Evolutionary conservation across 2,797 vertebrate species (phyloP), one percentile per base, ranked within the genome.

Genomic region (Sebastes oblongus): DNA sequence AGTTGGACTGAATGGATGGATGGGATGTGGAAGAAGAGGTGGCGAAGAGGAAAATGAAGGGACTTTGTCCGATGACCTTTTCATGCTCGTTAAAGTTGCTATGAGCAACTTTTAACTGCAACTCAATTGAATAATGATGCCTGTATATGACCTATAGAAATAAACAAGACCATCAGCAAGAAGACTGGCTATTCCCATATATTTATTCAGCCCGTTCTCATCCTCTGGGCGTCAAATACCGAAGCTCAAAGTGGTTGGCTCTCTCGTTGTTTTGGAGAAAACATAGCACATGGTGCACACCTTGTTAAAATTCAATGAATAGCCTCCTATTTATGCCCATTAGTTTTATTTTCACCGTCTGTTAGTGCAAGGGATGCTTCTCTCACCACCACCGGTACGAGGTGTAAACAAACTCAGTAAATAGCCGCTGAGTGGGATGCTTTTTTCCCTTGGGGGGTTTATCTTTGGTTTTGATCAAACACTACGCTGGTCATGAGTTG

Each of bases 401-500:
- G 65, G 29, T 34, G n/a, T 27, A 81, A 78, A 59, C 67, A 72
- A 46, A 52, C 29, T 69, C 5, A 3, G 8, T 4, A 54, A 80
- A 69, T 34, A 64, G 52, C 62, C 67, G 62, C 39, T 30, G 56
- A 77, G 62, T n/a, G 16, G 18, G 56, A 68, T 7, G 22, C 8
- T 10, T 29, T 59, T 7, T 29, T 59, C 20, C 64, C 36, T 14
- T 36, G 6, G 14, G n/a, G 39, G n/a, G 56, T n/a, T n/a, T 22
- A 32, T 82, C 70, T 75, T 46, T 69, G 66, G 25, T 59, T 72
- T 34, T 46, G 73, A 60, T 72, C 69, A 61, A 30, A 69, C 60
- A 3, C 72, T 20, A 9, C 1, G 2, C n/a, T 13, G 42, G 62
- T 66, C 46, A 50, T 9, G 30, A 59, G 25, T 29, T 36, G 11